Percentiles rank a stretch among this genome's conserved stretches.
Conservation (phyloP, 1,140 invertebrate genomes). For the Chrysomallon squamiferum region DNA sequence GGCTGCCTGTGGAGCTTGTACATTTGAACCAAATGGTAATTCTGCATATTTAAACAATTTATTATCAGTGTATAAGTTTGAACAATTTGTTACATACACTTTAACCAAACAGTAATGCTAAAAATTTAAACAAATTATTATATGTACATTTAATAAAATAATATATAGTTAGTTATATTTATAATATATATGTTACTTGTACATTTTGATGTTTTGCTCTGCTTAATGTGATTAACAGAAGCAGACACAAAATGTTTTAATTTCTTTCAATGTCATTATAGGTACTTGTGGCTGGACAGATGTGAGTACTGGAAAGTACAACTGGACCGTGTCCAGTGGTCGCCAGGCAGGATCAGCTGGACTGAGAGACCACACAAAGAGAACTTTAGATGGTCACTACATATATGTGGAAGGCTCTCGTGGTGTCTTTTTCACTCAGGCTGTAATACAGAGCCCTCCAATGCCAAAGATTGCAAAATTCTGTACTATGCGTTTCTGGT, state of each 20-base stretch:
- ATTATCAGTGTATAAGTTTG: too few relatives aligned
- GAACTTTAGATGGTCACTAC: slow-evolving; percentile 43
- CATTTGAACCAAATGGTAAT: slow-evolving; percentile 46
- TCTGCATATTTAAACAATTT: too few relatives aligned
- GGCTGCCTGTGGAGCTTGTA: slow-evolving; percentile 50
- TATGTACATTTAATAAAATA: too few relatives aligned
- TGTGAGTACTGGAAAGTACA: slow-evolving; percentile 50
- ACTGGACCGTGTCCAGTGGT: slow-evolving; percentile 39
- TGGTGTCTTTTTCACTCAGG: slow-evolving; percentile 45
- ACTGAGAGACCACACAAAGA: slow-evolving; percentile 38
- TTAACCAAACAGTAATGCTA: too few relatives aligned
- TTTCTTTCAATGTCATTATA: too few relatives aligned
- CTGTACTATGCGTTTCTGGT: slow-evolving; percentile 69
- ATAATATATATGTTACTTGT: too few relatives aligned
- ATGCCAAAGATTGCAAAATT: slow-evolving; percentile 37
- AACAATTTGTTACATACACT: too few relatives aligned
- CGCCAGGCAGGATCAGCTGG: slow-evolving; percentile 22
- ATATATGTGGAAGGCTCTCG: slow-evolving; percentile 43
- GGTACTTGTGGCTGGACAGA: slow-evolving; percentile 54
- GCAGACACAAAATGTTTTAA: too few relatives aligned
- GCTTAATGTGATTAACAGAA: too few relatives aligned
- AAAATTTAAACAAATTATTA: too few relatives aligned
- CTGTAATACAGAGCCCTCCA: slow-evolving; percentile 44
- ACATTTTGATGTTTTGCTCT: too few relatives aligned
- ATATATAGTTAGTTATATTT: too few relatives aligned